These are phyloP conservation scores for Saturnia pavonia DNA, from an alignment of 2,888 invertebrate species.

Conservation along the genomic window DNA sequence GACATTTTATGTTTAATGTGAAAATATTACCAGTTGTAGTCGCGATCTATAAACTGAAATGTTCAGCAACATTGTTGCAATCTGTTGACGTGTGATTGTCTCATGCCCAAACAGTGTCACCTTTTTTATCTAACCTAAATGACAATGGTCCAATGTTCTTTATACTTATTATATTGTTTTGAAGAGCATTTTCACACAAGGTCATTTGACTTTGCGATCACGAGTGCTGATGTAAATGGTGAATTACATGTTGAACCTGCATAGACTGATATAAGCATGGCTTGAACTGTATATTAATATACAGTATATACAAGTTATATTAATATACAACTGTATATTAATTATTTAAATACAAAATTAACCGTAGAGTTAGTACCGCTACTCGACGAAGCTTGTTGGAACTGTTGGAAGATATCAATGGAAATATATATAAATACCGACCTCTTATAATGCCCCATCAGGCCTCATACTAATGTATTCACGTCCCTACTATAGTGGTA, in stretches of 20 bases:
- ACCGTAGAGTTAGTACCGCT: too few species aligned
- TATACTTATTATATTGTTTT: background rate
- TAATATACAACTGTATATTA: too few species aligned
- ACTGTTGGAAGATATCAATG: too few species aligned
- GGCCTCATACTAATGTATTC: too few species aligned
- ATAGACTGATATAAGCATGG: background rate
- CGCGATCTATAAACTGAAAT: background rate
- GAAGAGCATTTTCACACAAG: background rate
- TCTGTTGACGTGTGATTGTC: background rate
- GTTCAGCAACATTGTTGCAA: background rate
- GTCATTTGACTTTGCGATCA: background rate
- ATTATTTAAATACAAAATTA: too few species aligned
- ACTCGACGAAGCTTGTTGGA: too few species aligned
- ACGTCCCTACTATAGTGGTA: too few species aligned
- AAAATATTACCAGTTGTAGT: background rate
- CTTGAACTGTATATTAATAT: background rate
- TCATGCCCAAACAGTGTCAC: conserved; percentile 4
- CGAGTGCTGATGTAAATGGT: too few species aligned
- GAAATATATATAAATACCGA: too few species aligned
- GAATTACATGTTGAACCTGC: too few species aligned
- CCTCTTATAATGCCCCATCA: too few species aligned
- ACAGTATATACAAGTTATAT: too few species aligned
- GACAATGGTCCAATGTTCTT: background rate
- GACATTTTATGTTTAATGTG: background rate
- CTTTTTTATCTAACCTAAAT: background rate